Base-by-base conservation (phyloP, 2,113 vertebrate genomes). In the Myotis davidii region DNA sequence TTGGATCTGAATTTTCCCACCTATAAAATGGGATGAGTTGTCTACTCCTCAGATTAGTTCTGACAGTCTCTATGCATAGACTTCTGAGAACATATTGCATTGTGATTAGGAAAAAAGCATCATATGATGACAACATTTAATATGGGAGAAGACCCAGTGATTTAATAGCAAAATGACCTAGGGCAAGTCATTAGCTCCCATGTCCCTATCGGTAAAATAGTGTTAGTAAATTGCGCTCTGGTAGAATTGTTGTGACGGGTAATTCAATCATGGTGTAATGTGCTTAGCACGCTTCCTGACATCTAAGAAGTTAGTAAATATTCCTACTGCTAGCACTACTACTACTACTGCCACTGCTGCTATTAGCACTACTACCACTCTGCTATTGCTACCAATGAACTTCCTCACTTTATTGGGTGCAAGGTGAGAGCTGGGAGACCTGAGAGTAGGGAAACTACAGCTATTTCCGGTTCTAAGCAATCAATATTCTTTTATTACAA, bases 401-500 rank as follows among this genome's bases (percentile, higher is more conserved):
- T 50, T 42, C 23, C 27, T 64, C 7, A n/a, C 6, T 77, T 90
- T 65, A 61, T 20, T 37, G 65, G 14, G 23, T 48, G 0, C 6
- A 45, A 65, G 7, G 42, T 8, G 59, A 14, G 13, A 82, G 7
- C 16, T 61, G 18, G 21, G 48, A 83, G 73, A 91, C 5, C 18
- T 48, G 34, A 83, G 18, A 27, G 16, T 25, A 11, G 32, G 48
- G 6, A 78, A 25, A 10, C 5, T 81, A 48, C 6, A 86, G 23
- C n/a, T 50, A 39, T 78, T 86, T 27, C 37, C 83, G 42, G 34
- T 50, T 83, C 83, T 61, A 32, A 91, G 29, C 23, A 83, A 64
- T 78, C 50, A 78, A 74, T 85, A 72, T n/a, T 83, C 25, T 64
- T 96, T 94, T 93, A 93, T 93, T 87, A 85, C 45, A 67, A 45